Percentiles rank a stretch among this genome's conserved stretches.
These are phyloP conservation scores for Antidorcas marsupialis DNA, from an alignment of 2,113 vertebrate genomes.

Conservation along the genomic window DNA sequence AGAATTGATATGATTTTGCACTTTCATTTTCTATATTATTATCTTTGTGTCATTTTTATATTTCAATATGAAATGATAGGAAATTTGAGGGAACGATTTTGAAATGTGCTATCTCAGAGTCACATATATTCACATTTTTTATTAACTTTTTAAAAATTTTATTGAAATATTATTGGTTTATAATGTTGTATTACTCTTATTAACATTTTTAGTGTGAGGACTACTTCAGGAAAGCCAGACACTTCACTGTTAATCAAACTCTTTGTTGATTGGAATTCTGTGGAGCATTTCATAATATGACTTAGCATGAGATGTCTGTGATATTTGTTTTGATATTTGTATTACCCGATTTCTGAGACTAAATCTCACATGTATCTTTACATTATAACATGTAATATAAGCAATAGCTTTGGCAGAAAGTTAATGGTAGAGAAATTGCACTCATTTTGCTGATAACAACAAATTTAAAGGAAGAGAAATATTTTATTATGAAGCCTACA, in stretches of 20 bases:
- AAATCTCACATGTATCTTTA: background rate
- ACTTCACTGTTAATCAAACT: background rate
- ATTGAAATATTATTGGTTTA: background rate
- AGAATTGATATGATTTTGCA: background rate
- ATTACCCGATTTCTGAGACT: background rate
- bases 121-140: background rate
- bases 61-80: background rate
- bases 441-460: background rate
- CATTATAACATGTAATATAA: background rate
- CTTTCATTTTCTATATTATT: constrained; percentile 27
- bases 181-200: background rate
- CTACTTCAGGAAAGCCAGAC: background rate
- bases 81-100: background rate
- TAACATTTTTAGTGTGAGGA: background rate
- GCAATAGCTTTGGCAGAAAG: background rate
- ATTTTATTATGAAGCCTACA: background rate
- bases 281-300: background rate
- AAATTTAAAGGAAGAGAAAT: background rate
- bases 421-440: background rate
- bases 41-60: background rate
- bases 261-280: background rate
- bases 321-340: background rate
- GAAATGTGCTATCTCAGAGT: background rate
- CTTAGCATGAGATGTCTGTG: background rate
- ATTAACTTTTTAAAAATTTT: background rate